Evolutionary conservation across 2,113 vertebrate genomes (phyloP).

Genomic region (Herpailurus yagouaroundi): DNA sequence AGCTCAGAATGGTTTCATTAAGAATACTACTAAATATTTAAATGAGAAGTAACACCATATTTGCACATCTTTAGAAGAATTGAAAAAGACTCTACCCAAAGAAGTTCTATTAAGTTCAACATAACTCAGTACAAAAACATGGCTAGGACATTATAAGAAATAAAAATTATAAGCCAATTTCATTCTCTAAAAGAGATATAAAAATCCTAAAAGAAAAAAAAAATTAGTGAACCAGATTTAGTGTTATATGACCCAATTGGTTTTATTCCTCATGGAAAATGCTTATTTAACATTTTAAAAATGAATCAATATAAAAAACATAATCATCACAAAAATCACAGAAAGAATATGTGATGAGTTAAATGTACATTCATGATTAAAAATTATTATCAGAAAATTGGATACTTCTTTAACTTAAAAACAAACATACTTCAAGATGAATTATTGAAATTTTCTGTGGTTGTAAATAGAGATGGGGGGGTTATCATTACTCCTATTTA

Average conservation of each 20-base stretch:
- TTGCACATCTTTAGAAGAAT: background rate
- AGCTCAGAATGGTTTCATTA: background rate
- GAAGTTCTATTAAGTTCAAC: background rate
- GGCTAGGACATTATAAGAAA: background rate
- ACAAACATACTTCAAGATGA: background rate
- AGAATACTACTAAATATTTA: background rate
- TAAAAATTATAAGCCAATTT: background rate
- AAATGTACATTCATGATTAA: background rate
- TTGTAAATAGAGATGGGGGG: background rate
- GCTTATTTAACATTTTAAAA: background rate
- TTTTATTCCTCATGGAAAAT: background rate
- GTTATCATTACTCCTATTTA: background rate
- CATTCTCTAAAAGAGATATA: background rate
- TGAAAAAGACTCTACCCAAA: background rate
- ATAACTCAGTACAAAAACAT: background rate
- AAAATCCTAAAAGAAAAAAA: background rate
- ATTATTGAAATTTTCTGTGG: background rate
- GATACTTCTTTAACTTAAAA: conserved; percentile 22
- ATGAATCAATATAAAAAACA: background rate
- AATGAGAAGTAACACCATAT: background rate
- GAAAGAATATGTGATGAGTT: background rate
- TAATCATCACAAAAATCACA: background rate
- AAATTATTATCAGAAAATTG: background rate
- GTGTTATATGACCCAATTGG: background rate
- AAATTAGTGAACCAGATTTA: background rate